Evolutionary conservation across 2,113 vertebrate species (phyloP).

Genomic region (Isichthys henryi): DNA sequence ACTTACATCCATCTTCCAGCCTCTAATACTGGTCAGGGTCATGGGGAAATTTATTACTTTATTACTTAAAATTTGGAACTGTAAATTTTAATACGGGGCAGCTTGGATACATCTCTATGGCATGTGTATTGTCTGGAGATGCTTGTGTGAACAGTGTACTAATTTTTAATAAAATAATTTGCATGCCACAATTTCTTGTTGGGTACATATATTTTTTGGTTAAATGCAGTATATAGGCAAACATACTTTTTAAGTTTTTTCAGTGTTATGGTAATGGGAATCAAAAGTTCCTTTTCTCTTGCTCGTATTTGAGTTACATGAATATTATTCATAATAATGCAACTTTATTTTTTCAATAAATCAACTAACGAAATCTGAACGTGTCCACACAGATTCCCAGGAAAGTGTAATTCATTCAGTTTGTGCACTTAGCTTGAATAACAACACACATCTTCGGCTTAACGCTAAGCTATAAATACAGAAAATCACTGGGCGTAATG

Average conservation of each 20-base stretch:
- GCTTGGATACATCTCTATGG: not conserved
- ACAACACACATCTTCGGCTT: constrained; percentile 37
- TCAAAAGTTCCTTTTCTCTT: not conserved
- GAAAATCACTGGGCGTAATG: not conserved
- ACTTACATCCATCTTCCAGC: not conserved
- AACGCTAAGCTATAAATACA: constrained; percentile 36
- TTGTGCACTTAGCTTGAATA: constrained; percentile 28
- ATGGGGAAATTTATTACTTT: not conserved
- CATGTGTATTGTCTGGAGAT: not conserved
- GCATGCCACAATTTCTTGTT: not conserved
- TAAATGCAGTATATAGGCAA: not conserved
- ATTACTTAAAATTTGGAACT: not conserved
- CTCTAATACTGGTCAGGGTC: not conserved
- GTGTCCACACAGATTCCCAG: not conserved
- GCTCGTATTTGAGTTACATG: not conserved
- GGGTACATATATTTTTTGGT: not conserved
- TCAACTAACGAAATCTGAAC: not conserved
- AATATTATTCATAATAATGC: constrained; percentile 2
- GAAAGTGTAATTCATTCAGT: constrained; percentile 23
- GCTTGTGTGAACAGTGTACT: not conserved
- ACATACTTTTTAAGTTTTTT: not conserved
- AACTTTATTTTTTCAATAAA: not conserved
- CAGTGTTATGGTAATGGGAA: not conserved
- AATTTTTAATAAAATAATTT: not conserved
- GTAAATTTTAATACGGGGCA: not conserved